Percentiles rank a stretch among this genome's conserved stretches.
These are phyloP conservation scores for Campodea augens DNA, from an alignment of 1,140 invertebrate genomes.

Conservation along the genomic window DNA sequence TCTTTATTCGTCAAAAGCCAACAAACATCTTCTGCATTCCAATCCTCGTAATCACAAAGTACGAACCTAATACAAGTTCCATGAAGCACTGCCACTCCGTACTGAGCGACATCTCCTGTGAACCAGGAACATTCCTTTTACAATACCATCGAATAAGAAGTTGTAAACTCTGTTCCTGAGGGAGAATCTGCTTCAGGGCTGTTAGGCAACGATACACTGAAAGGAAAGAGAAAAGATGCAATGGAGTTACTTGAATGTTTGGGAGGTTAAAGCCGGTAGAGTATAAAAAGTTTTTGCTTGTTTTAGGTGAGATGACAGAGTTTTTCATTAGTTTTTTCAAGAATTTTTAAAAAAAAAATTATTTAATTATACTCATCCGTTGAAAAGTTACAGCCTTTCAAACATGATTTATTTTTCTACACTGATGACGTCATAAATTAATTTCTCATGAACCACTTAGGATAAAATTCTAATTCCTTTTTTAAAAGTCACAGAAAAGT, in stretches of 20 bases:
- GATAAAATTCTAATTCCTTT: too few relatives aligned
- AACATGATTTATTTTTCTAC: too few relatives aligned
- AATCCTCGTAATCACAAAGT: background rate
- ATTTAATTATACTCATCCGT: too few relatives aligned
- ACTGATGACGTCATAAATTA: too few relatives aligned
- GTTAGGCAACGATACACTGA: constrained; percentile 42
- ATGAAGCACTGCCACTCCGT: constrained; percentile 72
- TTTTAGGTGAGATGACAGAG: too few relatives aligned
- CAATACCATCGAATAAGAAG: constrained; percentile 71
- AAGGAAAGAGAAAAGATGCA: constrained; percentile 10
- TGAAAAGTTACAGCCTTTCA: too few relatives aligned
- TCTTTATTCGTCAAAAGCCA: too few relatives aligned
- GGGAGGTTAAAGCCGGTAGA: constrained; percentile 11
- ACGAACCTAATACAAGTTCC: constrained; percentile 32
- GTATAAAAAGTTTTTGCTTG: constrained; percentile 1
- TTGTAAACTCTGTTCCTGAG: constrained; percentile 49
- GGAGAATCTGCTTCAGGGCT: constrained; percentile 50
- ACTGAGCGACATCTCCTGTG: constrained; percentile 48
- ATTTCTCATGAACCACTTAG: too few relatives aligned
- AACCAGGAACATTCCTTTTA: constrained; percentile 64
- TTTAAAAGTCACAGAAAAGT: too few relatives aligned
- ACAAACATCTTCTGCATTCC: too few relatives aligned
- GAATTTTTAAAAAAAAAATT: too few relatives aligned
- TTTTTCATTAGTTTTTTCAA: too few relatives aligned
- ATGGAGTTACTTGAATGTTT: constrained; percentile 11